Conservation (phyloP, 2,888 invertebrate species). For the Hypsopygia costalis region DNA sequence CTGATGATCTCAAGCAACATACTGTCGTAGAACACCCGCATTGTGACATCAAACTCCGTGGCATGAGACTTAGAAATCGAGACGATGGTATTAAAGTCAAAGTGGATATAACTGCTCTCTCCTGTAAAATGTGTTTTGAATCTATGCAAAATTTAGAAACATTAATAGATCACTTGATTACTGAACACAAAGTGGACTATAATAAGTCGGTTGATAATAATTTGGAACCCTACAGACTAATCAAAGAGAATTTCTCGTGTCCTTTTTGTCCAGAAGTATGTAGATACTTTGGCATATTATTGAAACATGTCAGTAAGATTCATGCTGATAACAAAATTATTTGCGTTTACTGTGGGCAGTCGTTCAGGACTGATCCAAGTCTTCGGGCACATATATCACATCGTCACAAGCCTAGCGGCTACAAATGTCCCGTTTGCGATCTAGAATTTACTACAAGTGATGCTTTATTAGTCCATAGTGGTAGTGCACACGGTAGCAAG, state of each 20-base stretch:
- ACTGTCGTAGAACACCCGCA: conserved; percentile 48
- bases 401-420: conserved; percentile 36
- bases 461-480: conserved; percentile 44
- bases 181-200: conserved; percentile 40
- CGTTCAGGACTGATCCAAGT: conserved; percentile 50
- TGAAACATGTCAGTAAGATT: conserved; percentile 46
- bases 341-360: conserved; percentile 52
- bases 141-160: conserved; percentile 33
- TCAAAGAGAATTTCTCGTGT: conserved; percentile 48
- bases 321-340: conserved; percentile 54
- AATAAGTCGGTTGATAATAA: conserved; percentile 37
- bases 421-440: conserved; percentile 44
- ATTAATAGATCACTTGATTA: conserved; percentile 41
- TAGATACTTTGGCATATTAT: conserved; percentile 47
- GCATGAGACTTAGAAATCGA: conserved; percentile 49
- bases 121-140: conserved; percentile 49
- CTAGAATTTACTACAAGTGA: conserved; percentile 34
- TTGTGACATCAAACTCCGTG: conserved; percentile 49
- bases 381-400: conserved; percentile 47
- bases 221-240: conserved; percentile 44
- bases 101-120: conserved; percentile 47
- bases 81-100: conserved; percentile 53
- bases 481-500: conserved; percentile 45
- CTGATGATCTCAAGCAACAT: conserved; percentile 52
- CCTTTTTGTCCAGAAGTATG: conserved; percentile 45